Percentiles rank a stretch among this genome's conserved stretches.
These are phyloP conservation scores for Diorhabda elongata DNA, from an alignment of 1,140 invertebrate genomes.

Conservation along the genomic window DNA sequence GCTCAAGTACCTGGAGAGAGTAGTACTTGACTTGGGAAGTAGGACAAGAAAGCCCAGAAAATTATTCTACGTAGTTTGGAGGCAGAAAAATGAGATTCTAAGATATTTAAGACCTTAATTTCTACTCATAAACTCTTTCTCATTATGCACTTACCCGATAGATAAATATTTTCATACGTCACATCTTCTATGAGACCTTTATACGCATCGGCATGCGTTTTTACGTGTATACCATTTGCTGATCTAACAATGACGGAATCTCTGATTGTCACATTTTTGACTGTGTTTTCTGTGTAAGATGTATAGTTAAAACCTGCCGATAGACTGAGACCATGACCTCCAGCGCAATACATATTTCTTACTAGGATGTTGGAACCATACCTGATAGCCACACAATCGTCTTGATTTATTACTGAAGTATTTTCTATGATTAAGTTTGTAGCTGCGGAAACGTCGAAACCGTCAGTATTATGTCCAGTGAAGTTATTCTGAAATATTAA, in stretches of 20 bases:
- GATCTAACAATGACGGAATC: conserved; percentile 9
- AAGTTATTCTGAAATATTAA: conserved; percentile 10
- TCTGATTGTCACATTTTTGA: conserved; percentile 10
- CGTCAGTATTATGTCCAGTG: conserved; percentile 18
- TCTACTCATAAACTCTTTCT: no score
- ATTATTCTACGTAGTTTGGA: no score
- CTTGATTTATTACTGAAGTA: conserved; percentile 8
- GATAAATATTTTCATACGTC: conserved; percentile 12
- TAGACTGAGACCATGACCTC: conserved; percentile 20
- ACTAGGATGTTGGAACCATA: conserved; percentile 16
- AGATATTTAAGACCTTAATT: no score
- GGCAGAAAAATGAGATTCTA: no score
- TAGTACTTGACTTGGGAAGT: no score
- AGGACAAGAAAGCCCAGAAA: no score
- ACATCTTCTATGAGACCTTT: conserved; percentile 3
- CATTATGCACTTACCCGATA: conserved; percentile 6
- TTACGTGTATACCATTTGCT: conserved; percentile 14
- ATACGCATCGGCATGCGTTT: conserved; percentile 16
- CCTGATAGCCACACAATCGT: conserved; percentile 16
- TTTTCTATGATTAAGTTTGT: conserved; percentile 15
- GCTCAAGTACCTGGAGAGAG: no score
- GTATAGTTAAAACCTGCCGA: conserved; percentile 11
- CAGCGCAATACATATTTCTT: conserved; percentile 13
- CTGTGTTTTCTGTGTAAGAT: background rate
- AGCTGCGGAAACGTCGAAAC: conserved; percentile 16